Evolutionary conservation across 2,888 invertebrate genomes (phyloP), one percentile per base, ranked within the genome.

Genomic region (Pristionchus arcanus): DNA sequence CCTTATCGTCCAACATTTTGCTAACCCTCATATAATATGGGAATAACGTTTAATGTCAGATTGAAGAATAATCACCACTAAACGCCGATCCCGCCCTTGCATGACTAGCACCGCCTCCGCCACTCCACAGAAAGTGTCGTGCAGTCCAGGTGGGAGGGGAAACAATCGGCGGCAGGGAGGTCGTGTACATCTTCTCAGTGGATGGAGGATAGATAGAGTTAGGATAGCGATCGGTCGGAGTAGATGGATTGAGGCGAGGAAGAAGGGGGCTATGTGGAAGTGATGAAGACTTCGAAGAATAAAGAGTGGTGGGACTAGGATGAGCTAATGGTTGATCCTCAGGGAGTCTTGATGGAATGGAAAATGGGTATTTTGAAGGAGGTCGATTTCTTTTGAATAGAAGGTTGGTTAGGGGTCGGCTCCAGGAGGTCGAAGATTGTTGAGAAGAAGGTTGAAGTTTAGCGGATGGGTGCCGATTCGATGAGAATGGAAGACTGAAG

Each of bases 91-190:
- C n/a, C 13, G 31, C 59, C 34, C 84, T 16, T 11, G 55, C 37
- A n/a, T 42, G 42, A 34, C 21, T 42, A 2, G 31, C 16, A 16
- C 9, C 34, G 25, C 31, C 31, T 34, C 74, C 68, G 11, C 74
- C 81, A 28, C 49, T 88, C 88, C 88, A 88, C 31, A 88, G 88
- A 42, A 88, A 88, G 34, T 88, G 71, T 15, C 77, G 19, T 11
- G 71, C 53, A 2, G 74, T 55, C 71, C 77, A 88, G 1, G 59
- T 7, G 15, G 71, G 74, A 2, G 87, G 68, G 21, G 88, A 49
- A 5, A 42, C 71, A 25, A 88, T 88, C 31, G 88, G 71, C 5
- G 88, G 88, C 7, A 88, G 88, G n/a, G 37, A 53, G 34, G 88
- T 28, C 25, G 71, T 81, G 49, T 34, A 81, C 81, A 81, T 81